Percentiles rank a stretch among this genome's conserved stretches.
Conservation (phyloP, 2,888 invertebrate genomes). For the Dynastes grantii region DNA sequence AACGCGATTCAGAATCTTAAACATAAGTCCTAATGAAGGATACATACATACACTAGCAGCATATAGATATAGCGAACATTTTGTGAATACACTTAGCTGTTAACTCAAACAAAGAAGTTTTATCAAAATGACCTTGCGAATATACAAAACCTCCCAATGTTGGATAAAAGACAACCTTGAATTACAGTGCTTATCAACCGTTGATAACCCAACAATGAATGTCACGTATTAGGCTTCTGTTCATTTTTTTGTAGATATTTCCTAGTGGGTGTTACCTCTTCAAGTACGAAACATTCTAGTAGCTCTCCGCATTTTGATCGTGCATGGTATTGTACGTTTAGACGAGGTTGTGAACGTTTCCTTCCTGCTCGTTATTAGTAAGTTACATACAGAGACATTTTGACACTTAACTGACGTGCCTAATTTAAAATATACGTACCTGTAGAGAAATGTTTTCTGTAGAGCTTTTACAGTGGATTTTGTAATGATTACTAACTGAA, state of each 20-base stretch:
- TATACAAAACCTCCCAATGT: not conserved
- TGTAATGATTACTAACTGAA: constrained; percentile 41
- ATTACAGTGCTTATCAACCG: constrained; percentile 25
- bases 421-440: constrained; percentile 31
- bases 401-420: constrained; percentile 47
- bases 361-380: constrained; percentile 43
- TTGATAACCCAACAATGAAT: constrained; percentile 28
- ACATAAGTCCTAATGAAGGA: too few species aligned
- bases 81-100: not conserved
- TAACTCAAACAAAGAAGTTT: not conserved
- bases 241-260: not conserved
- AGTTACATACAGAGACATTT: constrained; percentile 25
- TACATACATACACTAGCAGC: too few species aligned
- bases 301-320: too few species aligned
- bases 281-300: too few species aligned
- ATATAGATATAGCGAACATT: not conserved
- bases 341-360: constrained; percentile 28
- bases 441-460: constrained; percentile 15
- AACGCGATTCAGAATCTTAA: too few species aligned
- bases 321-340: not conserved
- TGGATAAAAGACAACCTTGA: constrained; percentile 37
- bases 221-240: constrained; percentile 1
- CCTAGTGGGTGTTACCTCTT: not conserved
- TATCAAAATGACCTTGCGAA: constrained; percentile 36
- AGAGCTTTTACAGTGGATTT: constrained; percentile 30